phyloP scores from a whole-genome alignment of 2,113 vertebrate genomes.

The Scomber scombrus region DNA sequence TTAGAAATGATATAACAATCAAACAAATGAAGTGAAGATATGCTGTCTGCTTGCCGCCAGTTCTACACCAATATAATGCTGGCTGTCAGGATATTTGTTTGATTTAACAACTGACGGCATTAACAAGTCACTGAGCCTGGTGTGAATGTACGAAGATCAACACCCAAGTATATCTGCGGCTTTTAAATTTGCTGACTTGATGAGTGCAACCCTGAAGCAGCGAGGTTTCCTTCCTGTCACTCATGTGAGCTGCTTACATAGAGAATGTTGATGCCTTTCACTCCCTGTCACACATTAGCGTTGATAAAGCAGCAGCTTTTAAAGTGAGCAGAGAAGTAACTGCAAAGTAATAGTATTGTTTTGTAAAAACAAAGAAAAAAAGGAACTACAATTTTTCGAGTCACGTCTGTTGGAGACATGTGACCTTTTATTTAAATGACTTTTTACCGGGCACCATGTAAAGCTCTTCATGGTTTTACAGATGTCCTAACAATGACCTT shows the following conservation, averaged over 20 bases:
- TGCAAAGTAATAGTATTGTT: background rate
- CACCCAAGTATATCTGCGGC: background rate
- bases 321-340: background rate
- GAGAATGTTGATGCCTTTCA: conserved; percentile 3
- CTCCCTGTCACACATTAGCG: conserved; percentile 17
- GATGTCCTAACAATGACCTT: background rate
- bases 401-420: background rate
- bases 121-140: background rate
- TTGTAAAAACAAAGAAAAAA: background rate
- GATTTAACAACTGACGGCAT: conserved; percentile 13
- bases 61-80: background rate
- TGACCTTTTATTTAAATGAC: background rate
- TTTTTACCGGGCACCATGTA: background rate
- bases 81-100: conserved; percentile 14
- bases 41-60: background rate
- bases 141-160: conserved; percentile 15
- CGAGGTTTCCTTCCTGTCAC: conserved; percentile 12
- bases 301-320: conserved; percentile 2
- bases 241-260: conserved; percentile 31
- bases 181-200: conserved; percentile 42
- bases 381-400: background rate
- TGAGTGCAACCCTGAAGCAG: conserved; percentile 12
- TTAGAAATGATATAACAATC: background rate
- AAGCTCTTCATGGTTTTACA: background rate
- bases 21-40: background rate